Evolutionary conservation across 2,113 vertebrate genomes (phyloP), one percentile per base, ranked within the genome.

Genomic region (Muscicapa adusta): DNA sequence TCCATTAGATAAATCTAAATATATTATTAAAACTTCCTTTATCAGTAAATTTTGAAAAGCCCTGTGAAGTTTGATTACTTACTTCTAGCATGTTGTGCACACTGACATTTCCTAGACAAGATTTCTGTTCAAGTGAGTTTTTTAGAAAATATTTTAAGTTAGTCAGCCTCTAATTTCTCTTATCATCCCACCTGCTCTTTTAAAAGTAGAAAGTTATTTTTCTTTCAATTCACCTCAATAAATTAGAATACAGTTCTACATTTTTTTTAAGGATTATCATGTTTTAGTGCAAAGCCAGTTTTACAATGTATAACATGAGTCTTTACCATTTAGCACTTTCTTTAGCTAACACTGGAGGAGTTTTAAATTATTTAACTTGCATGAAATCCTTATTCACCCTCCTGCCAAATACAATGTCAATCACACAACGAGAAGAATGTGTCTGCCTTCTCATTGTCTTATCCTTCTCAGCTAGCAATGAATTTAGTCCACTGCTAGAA

Each of bases 131-230:
- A 23, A 38, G 43, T 62, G 51, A 42, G 19, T 54, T 43, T 92
- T 95, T 89, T 58, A 86, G 71, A 80, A 91, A 86, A 13, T 0
- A 0, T 74, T 91, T 96, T 73, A 79, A 40, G 40, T 38, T 75
- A 73, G 56, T 91, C 84, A 96, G 42, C 20, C 38, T 89, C 19
- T 89, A 87, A 92, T 81, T 84, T 60, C 76, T 75, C 26, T 81
- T 74, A 91, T 77, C 42, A 86, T 81, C 68, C 65, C 14, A 73
- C 43, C 29, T 71, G 26, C 78, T 87, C 24, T 86, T 81, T 89
- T 47, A 56, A 87, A 94, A 93, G 38, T 43, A 78, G 17, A 73
- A 92, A 85, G 7, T 26, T 31, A 2, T 4, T 72, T 85, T 74
- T 82, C 36, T 91, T 90, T 88, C 50, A 68, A 42, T 79, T 82